A percentile compares a stretch with the other conserved stretches of the same genome.
Evolutionary conservation across 2,113 vertebrate species (phyloP).

Genomic region (Eurystomus gularis): DNA sequence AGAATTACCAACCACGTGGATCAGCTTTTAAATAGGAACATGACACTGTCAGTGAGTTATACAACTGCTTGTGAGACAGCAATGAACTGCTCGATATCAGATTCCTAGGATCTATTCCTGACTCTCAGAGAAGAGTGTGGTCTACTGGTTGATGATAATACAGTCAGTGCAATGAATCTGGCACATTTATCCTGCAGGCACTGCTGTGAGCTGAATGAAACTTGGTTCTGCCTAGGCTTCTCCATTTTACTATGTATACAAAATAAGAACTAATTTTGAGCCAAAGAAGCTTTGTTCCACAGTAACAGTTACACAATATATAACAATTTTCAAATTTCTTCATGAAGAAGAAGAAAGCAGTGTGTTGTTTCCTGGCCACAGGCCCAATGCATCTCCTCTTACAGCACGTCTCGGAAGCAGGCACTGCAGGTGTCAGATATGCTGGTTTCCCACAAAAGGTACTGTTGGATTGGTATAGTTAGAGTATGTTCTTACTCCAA

Average conservation of each 20-base stretch:
- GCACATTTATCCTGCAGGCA: neutral
- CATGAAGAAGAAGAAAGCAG: neutral
- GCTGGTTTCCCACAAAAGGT: neutral
- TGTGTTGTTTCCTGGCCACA: neutral
- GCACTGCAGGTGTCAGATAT: neutral
- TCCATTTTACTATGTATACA: neutral
- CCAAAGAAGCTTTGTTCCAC: neutral
- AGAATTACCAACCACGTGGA: neutral
- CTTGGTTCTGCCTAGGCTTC: neutral
- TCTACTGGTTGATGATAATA: neutral
- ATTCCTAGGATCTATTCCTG: constrained; percentile 56
- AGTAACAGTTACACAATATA: neutral
- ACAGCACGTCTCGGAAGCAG: neutral
- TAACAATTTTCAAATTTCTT: neutral
- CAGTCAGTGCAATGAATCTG: neutral
- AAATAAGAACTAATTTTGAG: neutral
- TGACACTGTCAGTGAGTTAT: constrained; percentile 38
- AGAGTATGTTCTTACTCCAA: neutral
- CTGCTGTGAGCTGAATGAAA: neutral
- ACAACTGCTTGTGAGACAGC: constrained; percentile 25
- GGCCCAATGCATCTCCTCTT: neutral
- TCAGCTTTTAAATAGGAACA: constrained; percentile 54
- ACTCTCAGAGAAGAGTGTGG: neutral
- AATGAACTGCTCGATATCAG: neutral
- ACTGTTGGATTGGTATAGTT: neutral